Base-by-base conservation (phyloP, 2,113 vertebrate genomes). In the Gymnarchus niloticus region DNA sequence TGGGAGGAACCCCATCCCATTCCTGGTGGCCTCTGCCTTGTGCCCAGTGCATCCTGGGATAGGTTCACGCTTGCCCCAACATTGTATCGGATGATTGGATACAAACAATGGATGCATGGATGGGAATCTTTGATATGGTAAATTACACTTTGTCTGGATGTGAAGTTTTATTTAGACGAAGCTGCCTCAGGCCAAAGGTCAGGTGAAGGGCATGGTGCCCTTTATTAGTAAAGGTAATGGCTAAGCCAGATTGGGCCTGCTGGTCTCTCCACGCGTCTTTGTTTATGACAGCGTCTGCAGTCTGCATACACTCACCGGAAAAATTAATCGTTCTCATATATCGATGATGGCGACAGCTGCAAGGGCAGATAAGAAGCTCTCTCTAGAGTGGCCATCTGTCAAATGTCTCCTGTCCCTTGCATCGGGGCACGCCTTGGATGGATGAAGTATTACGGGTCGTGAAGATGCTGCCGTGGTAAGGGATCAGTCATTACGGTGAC, bases 361-460 rank as follows among this genome's bases (percentile, higher is more conserved):
- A 88, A 87, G 88, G 51, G 77, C 88, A 84, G 85, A 89, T 90
- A 88, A 89, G 88, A 83, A 81, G 77, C 83, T 91, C 86, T 77
- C 48, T 86, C 80, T 82, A 82, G 94, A 92, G 93, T 91, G 88
- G 88, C 90, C 90, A 92, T 91, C 90, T 87, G 56, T 56, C 80
- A 76, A 90, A 85, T 88, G 37, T 87, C 86, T 88, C 86, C 89
- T 86, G 90, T 85, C 52, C 91, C 52, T 91, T 46, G 54, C 85
- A 25, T 33, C 0, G 33, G 49, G 17, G 37, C 33, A 82, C 86
- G 51, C 65, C 3, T n/a, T 10, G 5, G 3, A 84, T 56, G 44
- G 90, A 94, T 94, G 92, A 94, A 91, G 90, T 89, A 92, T 14
- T 48, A 48, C 28, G 6, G 2, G 83, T 92, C 78, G 89, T 92